A percentile compares a stretch with the other conserved stretches of the same genome.
These are phyloP conservation scores for Pseudoatta argentina DNA, from an alignment of 1,140 invertebrate genomes.

Conservation along the genomic window DNA sequence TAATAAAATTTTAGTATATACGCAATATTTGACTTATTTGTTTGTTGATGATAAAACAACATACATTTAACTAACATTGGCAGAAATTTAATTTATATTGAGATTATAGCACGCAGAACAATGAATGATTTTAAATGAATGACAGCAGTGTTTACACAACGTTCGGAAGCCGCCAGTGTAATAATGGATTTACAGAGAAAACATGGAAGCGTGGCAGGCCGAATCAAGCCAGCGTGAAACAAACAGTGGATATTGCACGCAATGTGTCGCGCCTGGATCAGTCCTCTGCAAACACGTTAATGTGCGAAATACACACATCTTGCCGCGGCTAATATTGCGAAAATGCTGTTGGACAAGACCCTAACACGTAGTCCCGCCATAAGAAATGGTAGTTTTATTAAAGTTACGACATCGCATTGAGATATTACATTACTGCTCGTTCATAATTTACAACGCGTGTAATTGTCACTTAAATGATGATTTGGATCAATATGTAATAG, in stretches of 20 bases:
- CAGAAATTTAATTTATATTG: constrained; percentile 1
- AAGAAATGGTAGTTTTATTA: constrained; percentile 65
- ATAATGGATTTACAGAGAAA: constrained; percentile 80
- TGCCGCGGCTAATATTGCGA: constrained; percentile 75
- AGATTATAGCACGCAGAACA: neutral
- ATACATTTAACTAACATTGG: neutral
- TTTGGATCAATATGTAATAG: neutral
- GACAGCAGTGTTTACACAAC: constrained; percentile 21
- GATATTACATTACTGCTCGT: constrained; percentile 53
- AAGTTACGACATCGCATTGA: neutral
- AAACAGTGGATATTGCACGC: constrained; percentile 84
- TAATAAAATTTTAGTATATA: neutral
- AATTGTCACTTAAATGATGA: constrained; percentile 18
- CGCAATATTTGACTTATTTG: neutral
- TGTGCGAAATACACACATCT: constrained; percentile 84
- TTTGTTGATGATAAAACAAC: constrained; percentile 5
- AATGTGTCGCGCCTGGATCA: constrained; percentile 76
- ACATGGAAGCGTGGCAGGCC: constrained; percentile 69
- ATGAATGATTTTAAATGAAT: constrained; percentile 47
- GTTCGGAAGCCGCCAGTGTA: constrained; percentile 37
- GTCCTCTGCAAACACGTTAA: constrained; percentile 82
- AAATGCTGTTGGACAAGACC: constrained; percentile 62
- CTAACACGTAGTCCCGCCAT: constrained; percentile 61
- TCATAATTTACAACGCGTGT: constrained; percentile 11
- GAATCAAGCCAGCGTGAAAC: constrained; percentile 78